phyloP scores from a whole-genome alignment of 2,888 invertebrate species.

The Gymnocheta viridis region DNA sequence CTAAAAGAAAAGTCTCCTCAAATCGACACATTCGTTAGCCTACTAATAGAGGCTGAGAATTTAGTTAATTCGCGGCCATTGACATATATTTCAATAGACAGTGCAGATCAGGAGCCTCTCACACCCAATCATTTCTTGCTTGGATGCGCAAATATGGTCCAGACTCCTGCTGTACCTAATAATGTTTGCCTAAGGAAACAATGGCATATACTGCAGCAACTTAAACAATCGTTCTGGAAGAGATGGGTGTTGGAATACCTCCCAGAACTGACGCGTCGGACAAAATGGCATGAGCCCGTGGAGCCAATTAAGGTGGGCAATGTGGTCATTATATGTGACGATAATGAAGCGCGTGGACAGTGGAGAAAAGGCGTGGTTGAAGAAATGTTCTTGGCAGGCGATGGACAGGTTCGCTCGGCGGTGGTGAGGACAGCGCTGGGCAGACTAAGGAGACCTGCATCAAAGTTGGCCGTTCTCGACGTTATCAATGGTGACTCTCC shows the following conservation, averaged over 20 bases:
- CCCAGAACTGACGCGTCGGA: conserved; percentile 57
- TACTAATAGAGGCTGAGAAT: conserved; percentile 36
- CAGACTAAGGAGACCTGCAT: neutral
- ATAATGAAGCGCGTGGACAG: conserved; percentile 22
- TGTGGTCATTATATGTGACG: conserved; percentile 58
- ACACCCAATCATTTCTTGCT: conserved; percentile 61
- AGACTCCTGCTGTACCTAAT: conserved; percentile 24
- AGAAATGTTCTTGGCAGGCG: no score
- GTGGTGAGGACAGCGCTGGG: conserved; percentile 8
- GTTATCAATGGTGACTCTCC: conserved; percentile 10
- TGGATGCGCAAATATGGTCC: conserved; percentile 38
- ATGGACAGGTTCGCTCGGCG: no score
- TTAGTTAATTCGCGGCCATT: conserved; percentile 5
- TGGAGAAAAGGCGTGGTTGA: conserved; percentile 35
- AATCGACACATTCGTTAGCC: neutral
- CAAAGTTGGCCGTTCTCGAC: conserved; percentile 8
- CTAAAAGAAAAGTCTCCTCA: no score
- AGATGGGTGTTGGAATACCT: conserved; percentile 59
- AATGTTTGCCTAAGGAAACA: conserved; percentile 23
- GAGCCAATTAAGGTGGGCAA: conserved; percentile 49
- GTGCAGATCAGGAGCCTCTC: conserved; percentile 40
- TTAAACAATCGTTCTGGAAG: neutral
- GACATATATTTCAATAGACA: conserved; percentile 31
- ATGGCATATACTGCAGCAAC: conserved; percentile 38
- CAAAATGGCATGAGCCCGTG: conserved; percentile 62